Evolutionary conservation across 2,888 invertebrate genomes (phyloP), one percentile per base, ranked within the genome.

Genomic region (Phyto melanocephala): DNA sequence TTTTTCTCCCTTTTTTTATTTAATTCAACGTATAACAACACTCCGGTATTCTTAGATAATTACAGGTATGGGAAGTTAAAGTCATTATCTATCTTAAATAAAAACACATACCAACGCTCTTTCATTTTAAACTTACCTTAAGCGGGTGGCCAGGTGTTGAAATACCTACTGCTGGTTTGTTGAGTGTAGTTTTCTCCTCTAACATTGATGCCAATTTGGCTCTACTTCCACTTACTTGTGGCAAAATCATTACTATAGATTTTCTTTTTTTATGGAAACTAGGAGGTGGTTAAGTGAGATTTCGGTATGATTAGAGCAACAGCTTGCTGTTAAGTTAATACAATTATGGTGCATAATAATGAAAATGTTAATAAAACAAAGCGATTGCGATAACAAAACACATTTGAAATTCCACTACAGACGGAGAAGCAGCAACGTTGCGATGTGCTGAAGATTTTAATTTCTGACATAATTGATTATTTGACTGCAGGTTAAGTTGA

Each of bases 81-180:
- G 28, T 28, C 28, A 6, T 28, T 28, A 28, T 28, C 6, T 28
- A 28, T 28, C 6, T 28, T 6, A 28, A 28, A 28, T 5, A 3
- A 3, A 28, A 28, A 28, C 3, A 6, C 3, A 28, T 6, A 28
- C 4, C 28, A 28, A 28, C 3, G 6, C 28, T n/a, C n/a, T 42
- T 68, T 45, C 45, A 74, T 62, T 80, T 37, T 3, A 76, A 54
- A 84, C 76, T 81, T 58, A 83, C 83, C 78, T 70, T 45, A 20
- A 47, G 42, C 63, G 13, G 84, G 80, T 84, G 76, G 22, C 84
- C 80, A 40, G 72, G 67, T 68, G 82, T 78, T 76, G 56, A 20
- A 65, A 50, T 24, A 56, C 42, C 15, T 20, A 17, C 15, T 20
- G 13, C 15, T 15, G 15, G 13, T 8, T 47, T 40, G 15, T 42